Conservation (phyloP, 2,888 invertebrate species). For the Apodemia hepburni region DNA sequence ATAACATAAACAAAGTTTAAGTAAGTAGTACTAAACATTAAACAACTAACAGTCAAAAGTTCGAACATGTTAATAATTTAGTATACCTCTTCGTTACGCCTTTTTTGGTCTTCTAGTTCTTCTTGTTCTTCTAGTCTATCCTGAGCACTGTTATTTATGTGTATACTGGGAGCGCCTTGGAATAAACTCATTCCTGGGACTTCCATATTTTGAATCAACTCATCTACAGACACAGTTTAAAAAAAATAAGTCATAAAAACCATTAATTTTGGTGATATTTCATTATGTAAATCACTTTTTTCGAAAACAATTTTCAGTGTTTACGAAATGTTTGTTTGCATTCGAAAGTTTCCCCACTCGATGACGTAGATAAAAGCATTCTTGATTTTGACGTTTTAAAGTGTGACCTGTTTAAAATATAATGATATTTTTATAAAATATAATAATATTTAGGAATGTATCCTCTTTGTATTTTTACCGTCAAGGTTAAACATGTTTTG, state of each 20-base stretch:
- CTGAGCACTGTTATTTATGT: conserved; percentile 82
- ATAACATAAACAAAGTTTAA: conserved; percentile 19
- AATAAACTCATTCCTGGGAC: conserved; percentile 86
- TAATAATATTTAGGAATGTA: too few relatives aligned
- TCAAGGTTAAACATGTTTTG: background rate
- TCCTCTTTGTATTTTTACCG: too few relatives aligned
- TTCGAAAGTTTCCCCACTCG: conserved; percentile 9
- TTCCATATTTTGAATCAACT: conserved; percentile 58
- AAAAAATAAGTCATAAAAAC: too few relatives aligned
- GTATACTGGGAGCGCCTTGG: conserved; percentile 83
- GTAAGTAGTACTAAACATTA: conserved; percentile 16
- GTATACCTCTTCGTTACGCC: conserved; percentile 83
- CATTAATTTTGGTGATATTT: background rate
- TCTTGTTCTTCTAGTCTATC: conserved; percentile 84
- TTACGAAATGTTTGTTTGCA: conserved; percentile 15
- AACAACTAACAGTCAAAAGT: conserved; percentile 19
- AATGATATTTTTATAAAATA: background rate
- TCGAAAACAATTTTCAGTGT: conserved; percentile 12
- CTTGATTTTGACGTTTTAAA: conserved; percentile 4
- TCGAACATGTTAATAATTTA: conserved; percentile 8
- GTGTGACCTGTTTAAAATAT: background rate
- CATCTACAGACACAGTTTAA: background rate
- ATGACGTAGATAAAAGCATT: conserved; percentile 11
- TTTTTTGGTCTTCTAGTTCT: conserved; percentile 83
- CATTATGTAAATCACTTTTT: conserved; percentile 16